A percentile compares a stretch with the other conserved stretches of the same genome.
These are phyloP conservation scores for Anoncus sp. DNA, from an alignment of 2,888 invertebrate species.

Conservation along the genomic window DNA sequence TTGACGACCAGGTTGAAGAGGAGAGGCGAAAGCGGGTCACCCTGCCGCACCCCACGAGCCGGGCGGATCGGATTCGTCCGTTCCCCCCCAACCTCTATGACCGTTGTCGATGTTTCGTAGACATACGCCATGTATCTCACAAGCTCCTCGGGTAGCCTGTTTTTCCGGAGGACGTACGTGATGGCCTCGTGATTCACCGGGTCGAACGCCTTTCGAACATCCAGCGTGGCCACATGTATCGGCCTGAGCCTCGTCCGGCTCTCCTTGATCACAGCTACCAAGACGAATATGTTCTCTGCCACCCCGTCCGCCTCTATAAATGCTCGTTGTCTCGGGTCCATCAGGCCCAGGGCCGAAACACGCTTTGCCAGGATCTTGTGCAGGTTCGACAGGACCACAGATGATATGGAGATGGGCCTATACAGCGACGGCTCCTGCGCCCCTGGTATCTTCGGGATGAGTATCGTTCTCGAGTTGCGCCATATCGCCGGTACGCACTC, in stretches of 20 bases:
- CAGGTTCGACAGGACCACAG: conserved; percentile 39
- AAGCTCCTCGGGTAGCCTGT: neutral
- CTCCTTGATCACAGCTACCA: conserved; percentile 67
- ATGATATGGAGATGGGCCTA: conserved; percentile 61
- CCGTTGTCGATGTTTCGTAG: conserved; percentile 9
- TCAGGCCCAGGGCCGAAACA: accelerated
- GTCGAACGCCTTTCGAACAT: conserved; percentile 54
- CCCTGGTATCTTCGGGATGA: conserved; percentile 58
- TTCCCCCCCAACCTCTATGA: conserved; percentile 6
- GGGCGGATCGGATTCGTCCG: conserved; percentile 15
- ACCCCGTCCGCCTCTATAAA: conserved; percentile 69
- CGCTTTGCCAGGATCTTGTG: conserved; percentile 55
- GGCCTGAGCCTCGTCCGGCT: neutral
- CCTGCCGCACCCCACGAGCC: conserved; percentile 55
- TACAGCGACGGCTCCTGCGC: conserved; percentile 41
- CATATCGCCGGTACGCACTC: neutral
- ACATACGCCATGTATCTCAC: neutral
- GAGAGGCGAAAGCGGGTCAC: conserved; percentile 62
- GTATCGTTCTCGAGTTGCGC: conserved; percentile 47
- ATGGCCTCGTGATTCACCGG: conserved; percentile 41
- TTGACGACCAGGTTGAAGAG: conserved; percentile 66
- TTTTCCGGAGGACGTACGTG: neutral
- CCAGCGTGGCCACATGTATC: conserved; percentile 53
- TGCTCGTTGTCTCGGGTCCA: conserved; percentile 58
- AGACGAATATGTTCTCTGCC: conserved; percentile 74